Base-by-base conservation (phyloP, 2,797 vertebrate species). In the Urophycis tenuis region DNA sequence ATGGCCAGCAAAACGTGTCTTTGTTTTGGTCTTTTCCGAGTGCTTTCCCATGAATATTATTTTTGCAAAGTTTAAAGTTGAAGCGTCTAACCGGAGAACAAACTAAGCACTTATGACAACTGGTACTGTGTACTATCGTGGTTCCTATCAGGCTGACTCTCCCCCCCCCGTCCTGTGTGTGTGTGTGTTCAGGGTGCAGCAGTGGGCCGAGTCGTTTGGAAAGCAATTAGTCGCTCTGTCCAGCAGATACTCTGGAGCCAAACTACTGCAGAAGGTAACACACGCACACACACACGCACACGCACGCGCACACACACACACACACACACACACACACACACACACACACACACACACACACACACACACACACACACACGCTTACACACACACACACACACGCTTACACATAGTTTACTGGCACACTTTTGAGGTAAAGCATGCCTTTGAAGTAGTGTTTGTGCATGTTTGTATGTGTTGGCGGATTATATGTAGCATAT, bases 191-290 rank as follows among this genome's bases (percentile, higher is more conserved):
- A 98, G 97, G 82, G 96, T 98, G 85, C 96, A 97, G 87, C 87
- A 94, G 71, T 99, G 97, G 97, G 96, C 96, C 0, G 92, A 93
- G 34, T 84, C 91, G 45, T 97, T 98, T 17, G 92, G 95, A 75
- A 90, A 82, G 82, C 93, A 97, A 75, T 86, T 98, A 0, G 88
- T 92, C 35, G 82, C 90, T 79, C 85, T 95, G 3, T 91, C 94
- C 5, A 86, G 91, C 64, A 96, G 92, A 88, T 97, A 96, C 81
- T 99, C 97, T 0, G 97, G 97, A 74, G 94, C 95, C 75, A 94
- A 93, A 73, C 89, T 98, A 75, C 83, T 98, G 74, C 97, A 98
- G 85, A 98, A 99, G 95, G 97, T 98, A 91, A 85, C 75, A 76
- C 64, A 70, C 53, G 36, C 32, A 67, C 53, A 69, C 74, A 69